phyloP scores from a whole-genome alignment of 2,797 vertebrate species.

The Holocentrus rufus region DNA sequence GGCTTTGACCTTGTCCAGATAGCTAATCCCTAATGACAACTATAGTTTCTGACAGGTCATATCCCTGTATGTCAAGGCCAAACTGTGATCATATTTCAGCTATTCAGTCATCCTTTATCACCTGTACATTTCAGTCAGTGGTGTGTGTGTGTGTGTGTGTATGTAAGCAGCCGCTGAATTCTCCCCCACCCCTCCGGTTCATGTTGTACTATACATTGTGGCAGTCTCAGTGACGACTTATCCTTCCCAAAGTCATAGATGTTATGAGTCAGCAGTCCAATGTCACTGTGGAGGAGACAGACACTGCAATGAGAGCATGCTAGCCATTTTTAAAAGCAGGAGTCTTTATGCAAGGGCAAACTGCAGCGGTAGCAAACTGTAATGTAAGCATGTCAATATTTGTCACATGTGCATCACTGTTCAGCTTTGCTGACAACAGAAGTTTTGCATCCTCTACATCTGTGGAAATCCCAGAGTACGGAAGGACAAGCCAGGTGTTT shows the following conservation, averaged over 20 bases:
- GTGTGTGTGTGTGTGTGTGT: slow-evolving; percentile 21
- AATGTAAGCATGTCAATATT: slow-evolving; percentile 67
- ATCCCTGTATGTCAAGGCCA: slow-evolving; percentile 41
- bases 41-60: slow-evolving; percentile 3
- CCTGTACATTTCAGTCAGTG: slow-evolving; percentile 15
- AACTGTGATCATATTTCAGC: slow-evolving; percentile 35
- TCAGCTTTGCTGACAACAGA: slow-evolving; percentile 31
- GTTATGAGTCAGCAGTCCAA: slow-evolving; percentile 68
- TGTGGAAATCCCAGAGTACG: not conserved
- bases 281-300: slow-evolving; percentile 40
- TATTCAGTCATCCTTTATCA: slow-evolving; percentile 30
- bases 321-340: slow-evolving; percentile 40
- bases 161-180: slow-evolving; percentile 19
- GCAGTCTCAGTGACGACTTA: slow-evolving; percentile 54
- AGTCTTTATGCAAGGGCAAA: slow-evolving; percentile 49
- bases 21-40: not conserved
- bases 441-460: slow-evolving; percentile 21
- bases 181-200: slow-evolving; percentile 38
- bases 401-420: slow-evolving; percentile 23
- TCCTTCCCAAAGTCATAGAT: slow-evolving; percentile 71
- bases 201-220: slow-evolving; percentile 50
- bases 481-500: slow-evolving; percentile 1
- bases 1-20: not conserved
- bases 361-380: slow-evolving; percentile 48
- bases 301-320: slow-evolving; percentile 6